Evolutionary conservation across 1,140 invertebrate species (phyloP).

Genomic region (Heliconius hermathena): DNA sequence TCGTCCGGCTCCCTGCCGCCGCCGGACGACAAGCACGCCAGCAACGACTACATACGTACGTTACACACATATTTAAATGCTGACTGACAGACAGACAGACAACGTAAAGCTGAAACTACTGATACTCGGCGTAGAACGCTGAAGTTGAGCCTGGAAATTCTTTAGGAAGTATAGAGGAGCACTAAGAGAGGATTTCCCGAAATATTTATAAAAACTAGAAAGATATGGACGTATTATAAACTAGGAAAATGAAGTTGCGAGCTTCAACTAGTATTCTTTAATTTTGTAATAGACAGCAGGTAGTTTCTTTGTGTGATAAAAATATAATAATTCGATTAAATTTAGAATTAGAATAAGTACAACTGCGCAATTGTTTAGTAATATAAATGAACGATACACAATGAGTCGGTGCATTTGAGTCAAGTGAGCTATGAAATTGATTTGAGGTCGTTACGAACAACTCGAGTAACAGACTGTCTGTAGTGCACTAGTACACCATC

Average conservation of each 20-base stretch:
- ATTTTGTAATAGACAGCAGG: too few relatives aligned
- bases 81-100: too few relatives aligned
- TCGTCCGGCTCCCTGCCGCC: slow-evolving; percentile 68
- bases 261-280: too few relatives aligned
- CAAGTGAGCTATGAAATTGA: slow-evolving; percentile 34
- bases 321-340: background rate
- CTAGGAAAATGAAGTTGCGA: too few relatives aligned
- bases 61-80: slow-evolving; percentile 13
- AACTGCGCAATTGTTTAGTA: slow-evolving; percentile 29
- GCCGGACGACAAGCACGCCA: slow-evolving; percentile 75
- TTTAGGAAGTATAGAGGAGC: too few relatives aligned
- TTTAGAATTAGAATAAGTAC: background rate
- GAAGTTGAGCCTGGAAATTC: too few relatives aligned
- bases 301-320: background rate
- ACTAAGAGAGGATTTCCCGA: too few relatives aligned
- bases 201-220: too few relatives aligned
- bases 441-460: slow-evolving; percentile 29
- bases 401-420: slow-evolving; percentile 24
- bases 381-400: slow-evolving; percentile 23
- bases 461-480: background rate
- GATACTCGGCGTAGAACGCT: too few relatives aligned
- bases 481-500: too few relatives aligned
- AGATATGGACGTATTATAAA: too few relatives aligned
- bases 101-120: too few relatives aligned
- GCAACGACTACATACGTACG: slow-evolving; percentile 77